Percentiles rank a stretch among this genome's conserved stretches.
These are phyloP conservation scores for Papilio elwesi DNA, from an alignment of 2,888 invertebrate genomes.

Conservation along the genomic window DNA sequence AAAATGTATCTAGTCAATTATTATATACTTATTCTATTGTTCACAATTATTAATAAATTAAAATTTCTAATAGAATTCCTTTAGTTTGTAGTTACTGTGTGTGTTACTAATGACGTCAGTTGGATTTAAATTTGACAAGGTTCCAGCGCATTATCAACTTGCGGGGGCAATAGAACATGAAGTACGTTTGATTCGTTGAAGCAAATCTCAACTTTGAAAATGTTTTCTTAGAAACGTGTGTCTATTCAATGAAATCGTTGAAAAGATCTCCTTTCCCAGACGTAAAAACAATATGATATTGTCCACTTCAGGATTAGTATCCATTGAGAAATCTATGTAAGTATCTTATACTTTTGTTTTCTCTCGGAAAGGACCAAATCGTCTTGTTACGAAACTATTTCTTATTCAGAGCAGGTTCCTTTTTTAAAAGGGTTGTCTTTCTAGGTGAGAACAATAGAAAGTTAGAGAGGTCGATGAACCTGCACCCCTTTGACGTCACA, in stretches of 20 bases:
- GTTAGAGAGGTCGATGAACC: conserved; percentile 23
- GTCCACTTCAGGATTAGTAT: conserved; percentile 21
- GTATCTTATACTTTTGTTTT: conserved; percentile 9
- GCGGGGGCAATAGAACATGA: too few relatives aligned
- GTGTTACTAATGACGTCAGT: too few relatives aligned
- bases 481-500: conserved; percentile 34
- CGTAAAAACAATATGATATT: conserved; percentile 22
- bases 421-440: conserved; percentile 35
- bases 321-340: conserved; percentile 22
- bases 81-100: too few relatives aligned
- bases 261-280: conserved; percentile 2
- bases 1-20: too few relatives aligned
- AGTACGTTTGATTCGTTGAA: background rate
- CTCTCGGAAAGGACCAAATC: conserved; percentile 1
- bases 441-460: conserved; percentile 34
- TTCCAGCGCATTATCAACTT: too few relatives aligned
- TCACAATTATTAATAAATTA: too few relatives aligned
- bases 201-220: background rate
- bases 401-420: conserved; percentile 34
- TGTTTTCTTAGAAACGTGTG: background rate
- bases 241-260: background rate
- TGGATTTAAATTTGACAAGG: too few relatives aligned
- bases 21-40: too few relatives aligned
- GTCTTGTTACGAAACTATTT: conserved; percentile 12
- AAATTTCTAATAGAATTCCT: too few relatives aligned